Evolutionary conservation across 2,113 vertebrate genomes (phyloP).

Genomic region (Dolichallabes microphthalmus): DNA sequence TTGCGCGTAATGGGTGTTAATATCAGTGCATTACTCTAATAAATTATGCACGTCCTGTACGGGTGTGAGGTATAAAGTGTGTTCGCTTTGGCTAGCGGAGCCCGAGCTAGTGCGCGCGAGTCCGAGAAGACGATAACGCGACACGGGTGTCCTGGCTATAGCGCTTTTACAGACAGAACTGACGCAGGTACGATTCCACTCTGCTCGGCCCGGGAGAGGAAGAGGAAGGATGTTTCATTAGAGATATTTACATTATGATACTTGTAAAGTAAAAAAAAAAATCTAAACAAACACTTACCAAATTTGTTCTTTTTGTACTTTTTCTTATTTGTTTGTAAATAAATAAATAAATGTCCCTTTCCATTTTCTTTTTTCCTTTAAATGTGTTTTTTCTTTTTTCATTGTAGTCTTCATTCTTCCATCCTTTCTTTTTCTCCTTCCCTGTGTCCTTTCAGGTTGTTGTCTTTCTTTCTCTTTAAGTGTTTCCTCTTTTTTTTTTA

Average conservation of each 20-base stretch:
- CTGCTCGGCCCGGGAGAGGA: neutral
- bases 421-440: no score
- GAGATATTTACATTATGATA: neutral
- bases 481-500: no score
- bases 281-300: neutral
- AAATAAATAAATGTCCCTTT: no score
- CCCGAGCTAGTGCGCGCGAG: neutral
- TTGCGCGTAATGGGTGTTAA: neutral
- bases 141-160: neutral
- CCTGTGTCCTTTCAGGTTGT: no score
- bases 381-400: no score
- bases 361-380: no score
- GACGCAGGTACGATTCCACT: neutral
- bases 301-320: no score
- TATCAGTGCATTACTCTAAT: slow-evolving; percentile 27
- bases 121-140: neutral
- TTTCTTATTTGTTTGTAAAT: neutral
- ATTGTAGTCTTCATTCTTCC: no score
- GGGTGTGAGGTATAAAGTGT: neutral
- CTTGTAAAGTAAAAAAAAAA: neutral
- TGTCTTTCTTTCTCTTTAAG: no score
- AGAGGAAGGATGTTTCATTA: neutral
- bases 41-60: slow-evolving; percentile 12
- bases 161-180: neutral
- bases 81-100: neutral